phyloP scores from a whole-genome alignment of 2,888 invertebrate genomes.

The Thyatira batis region DNA sequence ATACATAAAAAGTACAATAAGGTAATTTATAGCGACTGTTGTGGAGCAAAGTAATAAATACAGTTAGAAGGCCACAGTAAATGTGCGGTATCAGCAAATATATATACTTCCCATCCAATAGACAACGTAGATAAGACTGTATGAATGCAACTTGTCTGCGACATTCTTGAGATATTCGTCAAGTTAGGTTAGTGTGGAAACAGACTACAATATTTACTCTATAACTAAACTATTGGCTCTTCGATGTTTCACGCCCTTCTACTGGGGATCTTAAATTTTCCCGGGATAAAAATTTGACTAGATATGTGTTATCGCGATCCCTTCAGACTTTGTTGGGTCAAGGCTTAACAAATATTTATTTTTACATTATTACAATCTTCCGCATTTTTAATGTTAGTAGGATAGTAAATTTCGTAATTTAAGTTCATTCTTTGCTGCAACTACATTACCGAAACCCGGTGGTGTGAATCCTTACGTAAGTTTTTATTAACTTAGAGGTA shows the following conservation, averaged over 20 bases:
- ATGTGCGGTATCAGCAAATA: slow-evolving; percentile 14
- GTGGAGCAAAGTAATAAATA: background rate
- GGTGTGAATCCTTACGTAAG: too few species aligned
- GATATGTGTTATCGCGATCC: too few species aligned
- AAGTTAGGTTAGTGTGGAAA: background rate
- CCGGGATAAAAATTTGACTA: too few species aligned
- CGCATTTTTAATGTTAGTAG: too few species aligned
- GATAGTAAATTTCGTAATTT: too few species aligned
- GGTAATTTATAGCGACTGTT: background rate
- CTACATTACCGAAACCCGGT: too few species aligned
- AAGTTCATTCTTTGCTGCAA: too few species aligned
- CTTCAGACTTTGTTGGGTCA: too few species aligned
- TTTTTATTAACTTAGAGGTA: too few species aligned
- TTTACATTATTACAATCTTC: too few species aligned
- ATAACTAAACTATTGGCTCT: background rate
- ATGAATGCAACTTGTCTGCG: slow-evolving; percentile 38
- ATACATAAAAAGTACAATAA: background rate
- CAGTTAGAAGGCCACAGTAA: slow-evolving; percentile 25
- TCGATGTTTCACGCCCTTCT: background rate
- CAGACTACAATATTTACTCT: background rate
- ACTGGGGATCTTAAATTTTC: too few species aligned
- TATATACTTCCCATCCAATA: slow-evolving; percentile 47
- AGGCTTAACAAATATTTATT: too few species aligned
- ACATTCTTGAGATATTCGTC: slow-evolving; percentile 38
- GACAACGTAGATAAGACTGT: slow-evolving; percentile 40